Conservation (phyloP, 2,797 vertebrate genomes). For the Clarias fuscus region DNA sequence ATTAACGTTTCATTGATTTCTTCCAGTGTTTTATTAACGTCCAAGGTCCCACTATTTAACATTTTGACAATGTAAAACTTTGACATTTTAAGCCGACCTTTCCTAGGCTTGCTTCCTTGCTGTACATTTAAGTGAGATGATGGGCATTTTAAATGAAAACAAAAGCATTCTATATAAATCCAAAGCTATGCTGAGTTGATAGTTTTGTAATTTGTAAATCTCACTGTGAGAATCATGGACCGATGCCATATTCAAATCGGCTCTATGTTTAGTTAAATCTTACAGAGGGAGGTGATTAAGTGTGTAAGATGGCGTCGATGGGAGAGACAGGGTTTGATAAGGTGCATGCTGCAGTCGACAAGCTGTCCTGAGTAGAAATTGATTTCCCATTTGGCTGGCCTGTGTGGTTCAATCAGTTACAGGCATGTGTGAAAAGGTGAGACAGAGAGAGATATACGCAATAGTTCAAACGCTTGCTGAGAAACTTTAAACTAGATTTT, state of each 20-base stretch:
- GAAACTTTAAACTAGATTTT: slow-evolving; percentile 51
- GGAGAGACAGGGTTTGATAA: slow-evolving; percentile 54
- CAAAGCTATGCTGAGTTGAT: background rate
- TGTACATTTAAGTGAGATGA: background rate
- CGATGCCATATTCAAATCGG: slow-evolving; percentile 41
- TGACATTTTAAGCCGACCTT: background rate
- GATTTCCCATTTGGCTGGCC: slow-evolving; percentile 63
- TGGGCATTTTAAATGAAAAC: background rate
- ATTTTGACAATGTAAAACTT: background rate
- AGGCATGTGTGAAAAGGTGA: slow-evolving; percentile 58
- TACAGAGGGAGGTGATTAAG: slow-evolving; percentile 49
- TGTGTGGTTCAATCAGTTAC: slow-evolving; percentile 61
- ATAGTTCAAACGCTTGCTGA: slow-evolving; percentile 55
- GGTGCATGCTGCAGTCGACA: slow-evolving; percentile 37
- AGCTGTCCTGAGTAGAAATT: slow-evolving; percentile 52
- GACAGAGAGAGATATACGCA: slow-evolving; percentile 53
- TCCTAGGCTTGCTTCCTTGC: background rate
- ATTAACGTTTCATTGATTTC: background rate
- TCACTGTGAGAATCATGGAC: slow-evolving; percentile 16
- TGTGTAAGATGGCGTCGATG: slow-evolving; percentile 49
- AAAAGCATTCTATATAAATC: background rate
- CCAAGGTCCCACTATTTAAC: background rate
- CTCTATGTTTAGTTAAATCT: slow-evolving; percentile 26
- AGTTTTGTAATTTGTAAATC: slow-evolving; percentile 13
- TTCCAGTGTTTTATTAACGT: background rate